phyloP scores from a whole-genome alignment of 2,888 invertebrate species.

The Polyploca ridens region DNA sequence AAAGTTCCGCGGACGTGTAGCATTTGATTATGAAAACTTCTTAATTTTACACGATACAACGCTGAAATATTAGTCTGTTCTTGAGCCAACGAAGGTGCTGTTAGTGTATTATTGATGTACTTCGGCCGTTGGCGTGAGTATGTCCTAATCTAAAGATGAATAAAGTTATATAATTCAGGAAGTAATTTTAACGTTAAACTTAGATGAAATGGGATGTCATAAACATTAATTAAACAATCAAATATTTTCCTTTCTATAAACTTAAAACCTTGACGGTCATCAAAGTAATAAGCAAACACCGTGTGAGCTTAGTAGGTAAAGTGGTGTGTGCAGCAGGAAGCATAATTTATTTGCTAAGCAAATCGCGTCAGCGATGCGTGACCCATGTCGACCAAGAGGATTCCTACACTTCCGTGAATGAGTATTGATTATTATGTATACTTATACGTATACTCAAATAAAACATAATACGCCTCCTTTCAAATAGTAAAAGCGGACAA shows the following conservation, averaged over 20 bases:
- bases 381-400: slow-evolving; percentile 50
- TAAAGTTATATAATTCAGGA: too few species aligned
- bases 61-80: not conserved
- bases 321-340: slow-evolving; percentile 56
- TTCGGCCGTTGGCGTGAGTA: slow-evolving; percentile 23
- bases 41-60: too few species aligned
- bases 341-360: slow-evolving; percentile 63
- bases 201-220: too few species aligned
- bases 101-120: slow-evolving; percentile 73
- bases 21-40: too few species aligned
- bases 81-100: too few species aligned
- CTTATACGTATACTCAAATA: not conserved
- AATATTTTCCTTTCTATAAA: too few species aligned
- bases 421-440: not conserved
- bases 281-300: slow-evolving; percentile 23
- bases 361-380: slow-evolving; percentile 68
- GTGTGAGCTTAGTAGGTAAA: slow-evolving; percentile 33
- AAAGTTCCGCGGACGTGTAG: not conserved
- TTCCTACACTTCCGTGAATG: too few species aligned
- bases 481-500: slow-evolving; percentile 14
- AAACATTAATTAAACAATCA: too few species aligned
- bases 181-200: too few species aligned
- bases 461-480: not conserved
- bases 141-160: too few species aligned
- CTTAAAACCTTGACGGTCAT: slow-evolving; percentile 21